Base-by-base conservation (phyloP, 2,113 vertebrate genomes). In the Antigone vipio region DNA sequence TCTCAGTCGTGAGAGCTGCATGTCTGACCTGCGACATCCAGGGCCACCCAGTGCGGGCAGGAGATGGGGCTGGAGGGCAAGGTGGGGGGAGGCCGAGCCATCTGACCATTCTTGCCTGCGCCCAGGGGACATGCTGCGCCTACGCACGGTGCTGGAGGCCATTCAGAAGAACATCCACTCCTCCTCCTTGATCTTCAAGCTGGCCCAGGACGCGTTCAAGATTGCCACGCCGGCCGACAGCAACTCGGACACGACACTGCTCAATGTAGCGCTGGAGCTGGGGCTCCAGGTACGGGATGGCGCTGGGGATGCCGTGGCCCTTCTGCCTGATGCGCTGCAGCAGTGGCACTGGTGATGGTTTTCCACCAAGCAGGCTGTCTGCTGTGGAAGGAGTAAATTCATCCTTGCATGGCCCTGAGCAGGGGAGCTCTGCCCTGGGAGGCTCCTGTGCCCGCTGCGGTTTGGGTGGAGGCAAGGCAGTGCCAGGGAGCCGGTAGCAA, bases 111-210 rank as follows among this genome's bases (percentile, higher is more conserved):
- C 67, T 89, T 93, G 40, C n/a, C 89, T 79, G 49, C 15, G 50
- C 73, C 19, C 91, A 99, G 99, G 99, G 45, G 99, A 99, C 95
- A 99, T 99, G 98, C 97, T 99, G 96, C 98, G 99, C 92, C 97
- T 99, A 81, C 98, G 99, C 92, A 99, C 99, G 0, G 99, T 99
- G 93, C 98, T 99, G 89, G 99, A 99, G 95, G 99, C 99, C 97
- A 99, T 99, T 97, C 99, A 99, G 98, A 99, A 99, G 94, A 99
- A 99, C 97, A 99, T 99, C 96, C 99, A 99, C 97, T 99, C 99
- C 77, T 99, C 99, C 26, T 99, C 99, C 38, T 98, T 99, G 94
- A 99, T 99, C 98, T 99, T 99, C 97, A 99, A 99, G 97, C 97
- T 99, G 97, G 99, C 99, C 73, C 99, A 99, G 95, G 99, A 99